Conservation (phyloP, 92 coral and sea anemone species). For the Porites divaricata region DNA sequence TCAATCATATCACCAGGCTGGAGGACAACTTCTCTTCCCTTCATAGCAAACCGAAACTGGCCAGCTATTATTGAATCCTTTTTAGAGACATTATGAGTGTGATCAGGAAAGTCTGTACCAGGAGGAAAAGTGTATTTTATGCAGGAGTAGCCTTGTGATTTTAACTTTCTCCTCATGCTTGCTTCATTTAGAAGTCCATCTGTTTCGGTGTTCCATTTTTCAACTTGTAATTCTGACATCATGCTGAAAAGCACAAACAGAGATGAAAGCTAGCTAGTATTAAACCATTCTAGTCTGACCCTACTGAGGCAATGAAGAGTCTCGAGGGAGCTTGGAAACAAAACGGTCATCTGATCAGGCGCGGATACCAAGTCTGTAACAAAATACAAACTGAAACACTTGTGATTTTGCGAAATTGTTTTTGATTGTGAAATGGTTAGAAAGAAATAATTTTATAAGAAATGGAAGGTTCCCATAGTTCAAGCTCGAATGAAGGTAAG, state of each 20-base stretch:
- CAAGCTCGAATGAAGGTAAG: constrained; percentile 21
- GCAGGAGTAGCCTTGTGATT: constrained; percentile 60
- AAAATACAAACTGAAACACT: not conserved
- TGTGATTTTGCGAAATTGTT: not conserved
- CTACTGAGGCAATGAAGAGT: too few relatives aligned
- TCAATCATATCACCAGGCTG: constrained; percentile 70
- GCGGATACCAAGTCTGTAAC: constrained; percentile 5
- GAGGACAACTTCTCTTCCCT: constrained; percentile 55
- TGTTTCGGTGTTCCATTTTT: constrained; percentile 40
- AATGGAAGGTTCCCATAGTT: constrained; percentile 24
- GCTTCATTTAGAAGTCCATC: constrained; percentile 65
- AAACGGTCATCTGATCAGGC: constrained; percentile 2
- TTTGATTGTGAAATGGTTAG: not conserved
- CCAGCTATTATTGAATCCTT: constrained; percentile 72
- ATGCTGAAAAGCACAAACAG: not conserved
- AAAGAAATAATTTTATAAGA: too few relatives aligned
- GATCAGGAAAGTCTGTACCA: constrained; percentile 74
- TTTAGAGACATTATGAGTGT: constrained; percentile 57
- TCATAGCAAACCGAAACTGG: constrained; percentile 65
- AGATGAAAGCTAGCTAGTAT: too few relatives aligned
- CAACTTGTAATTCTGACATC: constrained; percentile 30
- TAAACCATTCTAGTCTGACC: too few relatives aligned
- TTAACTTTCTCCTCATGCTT: constrained; percentile 57
- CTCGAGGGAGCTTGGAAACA: not conserved
- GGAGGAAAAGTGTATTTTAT: constrained; percentile 55